A percentile compares a stretch with the other conserved stretches of the same genome.
Evolutionary conservation across 2,888 invertebrate genomes (phyloP).

Genomic region (Cephus rjabovi): DNA sequence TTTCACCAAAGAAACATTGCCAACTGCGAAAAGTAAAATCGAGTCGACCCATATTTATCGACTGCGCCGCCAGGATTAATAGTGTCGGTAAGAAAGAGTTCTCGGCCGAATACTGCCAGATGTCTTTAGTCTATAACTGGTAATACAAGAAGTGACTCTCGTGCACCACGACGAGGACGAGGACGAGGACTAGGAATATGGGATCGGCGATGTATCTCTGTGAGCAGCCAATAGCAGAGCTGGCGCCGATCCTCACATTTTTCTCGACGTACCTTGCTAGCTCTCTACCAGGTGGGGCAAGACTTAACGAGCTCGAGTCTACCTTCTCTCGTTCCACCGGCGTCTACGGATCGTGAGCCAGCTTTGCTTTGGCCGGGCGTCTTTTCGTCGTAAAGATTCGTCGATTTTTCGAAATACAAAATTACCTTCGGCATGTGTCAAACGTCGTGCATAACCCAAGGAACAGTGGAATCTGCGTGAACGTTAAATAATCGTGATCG

Average conservation of each 20-base stretch:
- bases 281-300: neutral
- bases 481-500: neutral
- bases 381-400: neutral
- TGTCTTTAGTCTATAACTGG: neutral
- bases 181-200: neutral
- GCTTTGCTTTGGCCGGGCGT: neutral
- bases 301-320: constrained; percentile 21
- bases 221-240: constrained; percentile 6
- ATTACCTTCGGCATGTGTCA: neutral
- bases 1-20: neutral
- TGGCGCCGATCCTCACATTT: constrained; percentile 18
- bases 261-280: constrained; percentile 2
- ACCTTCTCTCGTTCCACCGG: constrained; percentile 51
- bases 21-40: neutral
- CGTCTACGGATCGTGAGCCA: constrained; percentile 33
- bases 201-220: neutral
- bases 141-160: neutral
- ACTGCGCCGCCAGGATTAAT: neutral
- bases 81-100: neutral
- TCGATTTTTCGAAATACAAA: neutral
- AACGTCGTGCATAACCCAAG: neutral
- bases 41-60: neutral
- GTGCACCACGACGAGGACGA: neutral
- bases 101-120: neutral
- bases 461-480: neutral